Evolutionary conservation across 2,797 vertebrate genomes (phyloP), one percentile per base, ranked within the genome.

Genomic region (Diplodus puntazzo): DNA sequence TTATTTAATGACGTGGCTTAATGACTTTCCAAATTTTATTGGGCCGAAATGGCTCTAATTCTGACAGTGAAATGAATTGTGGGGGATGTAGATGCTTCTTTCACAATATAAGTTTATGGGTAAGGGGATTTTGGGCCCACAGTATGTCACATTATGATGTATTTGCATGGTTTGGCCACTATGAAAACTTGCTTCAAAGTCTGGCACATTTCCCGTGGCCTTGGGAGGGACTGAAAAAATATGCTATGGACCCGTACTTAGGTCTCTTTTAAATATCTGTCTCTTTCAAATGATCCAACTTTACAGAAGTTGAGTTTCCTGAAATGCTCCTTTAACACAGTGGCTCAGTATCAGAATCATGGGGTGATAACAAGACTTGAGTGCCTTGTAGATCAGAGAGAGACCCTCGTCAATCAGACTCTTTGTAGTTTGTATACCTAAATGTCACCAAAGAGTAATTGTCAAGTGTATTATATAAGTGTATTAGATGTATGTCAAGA

Each of bases 361-460:
- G 18, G 43, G 17, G n/a, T 18, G 39, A 30, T 68, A 42, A 30
- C 25, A 46, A 23, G 64, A 48, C 34, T 39, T 50, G 39, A 76
- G 57, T 50, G 23, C 30, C 45, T 16, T 1, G 1, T 69, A 75
- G 21, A 76, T 73, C 58, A 58, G 42, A 53, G 11, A 72, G 42
- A 39, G 53, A 5, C 13, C 11, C 49, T 62, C 21, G 17, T 62
- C 69, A 78, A 39, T 4, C 65, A 39, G 18, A 59, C 34, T 72
- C 21, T 81, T 73, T 71, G 61, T 79, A 67, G 21, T 59, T 21
- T 50, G 46, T 34, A 20, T 30, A 81, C 46, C 25, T 46, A 11
- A 23, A 8, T 55, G 42, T 72, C 67, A 67, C 65, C 34, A 69
- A 14, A 25, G 60, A 52, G 58, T 59, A 20, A 54, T 25, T 46